Conservation (phyloP, 2,113 vertebrate species). For the Ophiodon elongatus region DNA sequence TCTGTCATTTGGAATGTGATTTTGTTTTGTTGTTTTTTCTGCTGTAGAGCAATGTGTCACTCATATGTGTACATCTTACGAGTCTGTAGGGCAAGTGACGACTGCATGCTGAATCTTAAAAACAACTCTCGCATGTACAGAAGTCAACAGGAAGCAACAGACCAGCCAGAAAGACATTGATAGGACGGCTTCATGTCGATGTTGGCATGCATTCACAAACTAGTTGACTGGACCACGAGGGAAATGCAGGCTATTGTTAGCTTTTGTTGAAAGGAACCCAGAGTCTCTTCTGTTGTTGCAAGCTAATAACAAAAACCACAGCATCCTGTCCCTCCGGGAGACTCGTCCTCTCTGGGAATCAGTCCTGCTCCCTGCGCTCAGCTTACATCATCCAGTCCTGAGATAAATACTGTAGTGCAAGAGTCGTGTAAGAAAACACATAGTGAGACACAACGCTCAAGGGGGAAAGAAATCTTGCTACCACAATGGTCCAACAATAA, state of each 20-base stretch:
- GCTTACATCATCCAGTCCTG: slow-evolving; percentile 55
- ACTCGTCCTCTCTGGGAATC: slow-evolving; percentile 38
- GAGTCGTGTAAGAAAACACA: slow-evolving; percentile 45
- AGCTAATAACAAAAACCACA: slow-evolving; percentile 47
- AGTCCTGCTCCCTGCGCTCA: not conserved
- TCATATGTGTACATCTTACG: not conserved
- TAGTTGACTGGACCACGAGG: not conserved
- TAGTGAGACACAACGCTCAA: slow-evolving; percentile 3
- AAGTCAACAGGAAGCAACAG: slow-evolving; percentile 20
- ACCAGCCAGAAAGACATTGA: not conserved
- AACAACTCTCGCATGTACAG: not conserved
- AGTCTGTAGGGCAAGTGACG: slow-evolving; percentile 16
- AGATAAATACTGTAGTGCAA: slow-evolving; percentile 49
- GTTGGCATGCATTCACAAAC: slow-evolving; percentile 20
- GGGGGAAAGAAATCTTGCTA: not conserved
- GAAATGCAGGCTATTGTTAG: slow-evolving; percentile 6
- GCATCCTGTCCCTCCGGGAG: slow-evolving; percentile 30
- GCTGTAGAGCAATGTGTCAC: slow-evolving; percentile 29
- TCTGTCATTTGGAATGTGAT: slow-evolving; percentile 53
- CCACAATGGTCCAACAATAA: slow-evolving; percentile 7
- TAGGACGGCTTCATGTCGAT: slow-evolving; percentile 10
- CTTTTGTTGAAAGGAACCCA: slow-evolving; percentile 22
- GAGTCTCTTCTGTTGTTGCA: slow-evolving; percentile 34
- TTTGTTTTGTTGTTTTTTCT: slow-evolving; percentile 47
- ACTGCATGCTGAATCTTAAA: slow-evolving; percentile 31